Evolutionary conservation across 2,797 vertebrate species (phyloP).

Genomic region (Liparis tanakae): DNA sequence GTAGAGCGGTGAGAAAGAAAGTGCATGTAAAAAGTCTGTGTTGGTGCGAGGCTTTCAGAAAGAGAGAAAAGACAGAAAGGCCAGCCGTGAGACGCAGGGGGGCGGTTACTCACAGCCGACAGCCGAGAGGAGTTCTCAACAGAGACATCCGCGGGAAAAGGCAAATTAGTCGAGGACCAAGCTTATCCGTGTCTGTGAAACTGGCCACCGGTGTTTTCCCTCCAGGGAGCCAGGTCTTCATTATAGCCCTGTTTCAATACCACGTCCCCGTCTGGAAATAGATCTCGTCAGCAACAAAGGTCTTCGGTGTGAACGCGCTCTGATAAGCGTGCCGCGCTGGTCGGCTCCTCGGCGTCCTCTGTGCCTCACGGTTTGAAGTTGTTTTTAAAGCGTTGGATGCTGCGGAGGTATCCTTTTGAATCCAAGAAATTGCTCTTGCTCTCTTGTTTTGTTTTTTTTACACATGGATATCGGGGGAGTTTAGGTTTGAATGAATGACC

Average conservation of each 20-base stretch:
- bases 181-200: slow-evolving; percentile 66
- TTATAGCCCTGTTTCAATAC: slow-evolving; percentile 57
- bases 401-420: slow-evolving; percentile 22
- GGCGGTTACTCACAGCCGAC: slow-evolving; percentile 31
- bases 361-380: slow-evolving; percentile 5
- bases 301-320: slow-evolving; percentile 33
- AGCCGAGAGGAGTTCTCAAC: slow-evolving; percentile 61
- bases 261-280: slow-evolving; percentile 27
- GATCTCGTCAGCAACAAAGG: slow-evolving; percentile 55
- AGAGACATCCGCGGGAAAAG: slow-evolving; percentile 56
- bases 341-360: slow-evolving; percentile 1
- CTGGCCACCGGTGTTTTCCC: slow-evolving; percentile 62
- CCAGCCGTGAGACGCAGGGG: slow-evolving; percentile 45
- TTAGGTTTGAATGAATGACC: slow-evolving; percentile 37
- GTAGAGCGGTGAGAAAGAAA: slow-evolving; percentile 14
- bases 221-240: slow-evolving; percentile 59
- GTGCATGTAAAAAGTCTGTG: slow-evolving; percentile 27
- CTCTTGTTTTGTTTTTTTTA: slow-evolving; percentile 12
- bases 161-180: slow-evolving; percentile 62
- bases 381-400: slow-evolving; percentile 1
- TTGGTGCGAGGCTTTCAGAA: slow-evolving; percentile 27
- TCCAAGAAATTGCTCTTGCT: slow-evolving; percentile 16
- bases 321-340: slow-evolving; percentile 17
- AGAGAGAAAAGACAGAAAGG: slow-evolving; percentile 36
- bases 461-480: slow-evolving; percentile 28